Conservation (phyloP, 2,888 invertebrate species). For the Pyrocoelia pectoralis region DNA sequence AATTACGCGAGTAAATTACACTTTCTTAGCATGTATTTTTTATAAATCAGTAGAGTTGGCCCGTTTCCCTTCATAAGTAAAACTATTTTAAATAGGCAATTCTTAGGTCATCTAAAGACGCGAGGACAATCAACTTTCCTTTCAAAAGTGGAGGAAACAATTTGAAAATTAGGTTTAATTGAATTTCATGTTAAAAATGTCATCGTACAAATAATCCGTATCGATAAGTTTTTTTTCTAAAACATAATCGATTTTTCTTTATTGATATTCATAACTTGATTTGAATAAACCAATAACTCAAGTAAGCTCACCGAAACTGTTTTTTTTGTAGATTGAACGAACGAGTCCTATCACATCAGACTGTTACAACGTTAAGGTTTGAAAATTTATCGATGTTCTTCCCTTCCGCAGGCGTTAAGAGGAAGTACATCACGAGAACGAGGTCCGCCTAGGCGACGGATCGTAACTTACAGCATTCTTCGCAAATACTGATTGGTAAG, state of each 20-base stretch:
- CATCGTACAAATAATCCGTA: no score
- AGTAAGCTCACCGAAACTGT: conserved; percentile 25
- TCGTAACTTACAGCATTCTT: conserved; percentile 31
- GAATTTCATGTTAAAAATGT: no score
- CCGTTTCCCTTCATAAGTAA: no score
- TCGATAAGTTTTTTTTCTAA: neutral
- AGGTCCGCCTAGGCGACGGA: conserved; percentile 33
- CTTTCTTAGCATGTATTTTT: conserved; percentile 54
- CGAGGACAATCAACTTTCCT: no score
- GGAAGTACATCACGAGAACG: conserved; percentile 37
- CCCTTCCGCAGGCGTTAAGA: conserved; percentile 32
- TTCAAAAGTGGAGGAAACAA: no score
- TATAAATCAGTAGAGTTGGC: no score
- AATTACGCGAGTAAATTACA: conserved; percentile 56
- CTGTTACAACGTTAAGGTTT: conserved; percentile 38
- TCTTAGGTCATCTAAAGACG: no score
- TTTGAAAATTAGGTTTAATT: no score
- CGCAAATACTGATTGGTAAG: conserved; percentile 33
- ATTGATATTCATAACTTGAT: conserved; percentile 29
- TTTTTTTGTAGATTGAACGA: conserved; percentile 29
- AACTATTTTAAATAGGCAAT: no score
- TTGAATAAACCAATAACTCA: conserved; percentile 30
- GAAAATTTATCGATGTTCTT: conserved; percentile 41
- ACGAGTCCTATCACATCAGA: conserved; percentile 34
- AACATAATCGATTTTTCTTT: conserved; percentile 34